Evolutionary conservation across 2,888 invertebrate species (phyloP), one percentile per base, ranked within the genome.

Genomic region (Rapana venosa): DNA sequence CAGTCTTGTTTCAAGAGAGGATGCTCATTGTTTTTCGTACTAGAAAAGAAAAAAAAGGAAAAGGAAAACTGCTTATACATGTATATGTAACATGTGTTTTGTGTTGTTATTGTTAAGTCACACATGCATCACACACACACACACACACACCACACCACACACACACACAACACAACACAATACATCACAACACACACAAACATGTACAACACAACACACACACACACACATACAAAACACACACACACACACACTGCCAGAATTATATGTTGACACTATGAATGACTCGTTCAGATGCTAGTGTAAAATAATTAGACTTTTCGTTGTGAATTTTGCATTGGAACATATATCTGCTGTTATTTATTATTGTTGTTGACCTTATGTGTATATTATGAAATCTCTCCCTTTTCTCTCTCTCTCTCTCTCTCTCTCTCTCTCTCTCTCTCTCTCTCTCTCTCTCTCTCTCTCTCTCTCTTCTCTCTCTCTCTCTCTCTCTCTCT

Each of bases 401-500:
- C 22, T 35, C 30, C n/a, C 77, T 47, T 26, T 85, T 32, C 77
- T 47, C 56, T 85, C 85, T 32, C 32, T 20, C 35, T 20, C 77
- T 32, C 32, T 2, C 20, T 32, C 15, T 79, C 77, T 79, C 35
- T 70, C 86, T 58, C 58, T 58, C 61, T 58, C 56, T 86, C 86
- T 22, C 56, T 61, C 86, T 56, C 58, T 58, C 56, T 56, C 86
- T 86, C 86, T 58, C 87, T 87, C 66, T 30, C 61, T 35, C 70
- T 32, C 30, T 87, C 87, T 61, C 87, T 90, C 85, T 32, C 58
- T 22, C 56, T 70, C 74, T 26, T 70, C 70, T 56, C 32, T 56
- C 35, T 36, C 81, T n/a, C 84, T 85, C 74, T 66, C 79, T 85
- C 87, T 81, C 79, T n/a, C 74, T 32, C 32, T 74, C 74, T 30